Evolutionary conservation across 2,888 invertebrate genomes (phyloP), one percentile per base, ranked within the genome.

Genomic region (Agriopis leucophaearia): DNA sequence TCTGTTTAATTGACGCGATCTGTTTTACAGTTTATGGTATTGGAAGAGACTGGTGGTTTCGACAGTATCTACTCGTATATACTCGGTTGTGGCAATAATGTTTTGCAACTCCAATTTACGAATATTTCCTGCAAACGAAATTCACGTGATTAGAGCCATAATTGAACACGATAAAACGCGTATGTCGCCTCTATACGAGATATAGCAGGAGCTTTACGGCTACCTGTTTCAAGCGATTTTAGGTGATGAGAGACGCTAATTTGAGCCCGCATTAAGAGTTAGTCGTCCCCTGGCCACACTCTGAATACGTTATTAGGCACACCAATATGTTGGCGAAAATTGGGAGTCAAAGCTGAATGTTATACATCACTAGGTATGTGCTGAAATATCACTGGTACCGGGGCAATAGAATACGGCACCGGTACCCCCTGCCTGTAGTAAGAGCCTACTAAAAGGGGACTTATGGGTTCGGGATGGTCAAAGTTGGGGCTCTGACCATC

Each of bases 1-100:
- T 69, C 69, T 72, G 52, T 62, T 64, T 70, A 66, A 70, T 66
- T 70, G 70, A 64, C 65, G 65, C 64, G 65, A 45, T 55, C 52
- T 47, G 65, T 65, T 61, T 45, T 58, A 62, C 62, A 35, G 64
- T 65, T 66, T 65, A 69, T 54, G 48, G 58, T 60, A 50, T 66
- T 13, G 45, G 13, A 40, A 27, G 57, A 45, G 52, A 45, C 8
- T 27, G 48, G 38, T 58, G 66, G 55, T 58, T 70, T 66, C 36
- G 51, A 57, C 13, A 27, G 48, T 51, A 52, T 38, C 36, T 15
- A 54, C n/a, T n/a, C n/a, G n/a, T n/a, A n/a, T n/a, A n/a, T n/a
- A 54, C 52, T 54, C 38, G 52, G 12, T 16, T 54, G 7, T 16
- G 16, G 16, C 52, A 9, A 51, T 50, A 15, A 7, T 27, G 13